Base-by-base conservation (phyloP, 2,888 invertebrate genomes). In the Ennomos fuscantarius region DNA sequence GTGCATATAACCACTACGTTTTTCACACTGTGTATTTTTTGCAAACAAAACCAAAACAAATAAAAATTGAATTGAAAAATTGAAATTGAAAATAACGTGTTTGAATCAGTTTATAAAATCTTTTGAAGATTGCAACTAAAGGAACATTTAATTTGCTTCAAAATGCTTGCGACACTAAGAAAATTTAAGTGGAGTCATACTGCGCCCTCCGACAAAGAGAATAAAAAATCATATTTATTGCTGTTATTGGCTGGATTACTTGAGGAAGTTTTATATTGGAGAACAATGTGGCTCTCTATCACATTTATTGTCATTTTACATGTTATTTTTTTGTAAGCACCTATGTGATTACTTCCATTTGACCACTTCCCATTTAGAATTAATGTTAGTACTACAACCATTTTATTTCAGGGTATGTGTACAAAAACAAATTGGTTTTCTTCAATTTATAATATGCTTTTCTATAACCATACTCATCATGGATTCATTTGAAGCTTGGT, bases 261-360 rank as follows among this genome's bases (percentile, higher is more conserved):
- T 74, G 89, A 92, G 78, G 87, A 91, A 79, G 73, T 87, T 70
- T 77, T 92, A 69, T 83, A 89, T 77, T 92, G 91, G 91, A 86
- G 78, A 69, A 84, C 81, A 68, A 75, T 79, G 73, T 90, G 88
- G 87, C 61, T 87, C 35, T 86, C 91, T 60, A 67, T 88, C 49
- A 69, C 80, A 48, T 87, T 86, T 72, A 81, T 88, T 56, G 11
- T 62, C 68, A 79, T 59, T 61, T 83, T 69, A 58, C 86, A 57
- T 82, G 87, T 73, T 32, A 49, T 87, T 57, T 84, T 87, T 70
- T 75, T 87, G 91, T 92, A 79, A 87, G 90, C 6, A 24, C 24
- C 24, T 87, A 71, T 5, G 15, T 2, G 13, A 8, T 39, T 39
- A 39, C 11, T 39, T 39, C 12, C 35, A n/a, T 42, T 10, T 35